These are phyloP conservation scores for Sarcophaga bullata DNA, from an alignment of 1,140 invertebrate genomes.

Conservation along the genomic window DNA sequence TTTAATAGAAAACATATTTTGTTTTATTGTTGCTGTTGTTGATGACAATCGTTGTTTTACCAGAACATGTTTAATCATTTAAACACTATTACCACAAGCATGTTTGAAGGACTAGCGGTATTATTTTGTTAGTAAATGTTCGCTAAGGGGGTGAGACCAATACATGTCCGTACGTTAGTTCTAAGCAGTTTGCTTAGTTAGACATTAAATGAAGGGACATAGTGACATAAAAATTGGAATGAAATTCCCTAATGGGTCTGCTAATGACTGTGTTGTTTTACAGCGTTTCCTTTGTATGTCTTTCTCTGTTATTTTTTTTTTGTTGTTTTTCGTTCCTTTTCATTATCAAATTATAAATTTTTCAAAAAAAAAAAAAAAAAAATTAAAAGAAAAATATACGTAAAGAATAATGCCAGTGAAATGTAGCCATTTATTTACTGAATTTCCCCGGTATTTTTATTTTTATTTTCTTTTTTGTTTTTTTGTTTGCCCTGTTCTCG, in stretches of 20 bases:
- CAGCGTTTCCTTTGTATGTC: too few species aligned
- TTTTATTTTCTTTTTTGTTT: too few species aligned
- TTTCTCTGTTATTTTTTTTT: background rate
- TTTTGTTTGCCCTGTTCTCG: background rate
- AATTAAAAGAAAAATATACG: too few species aligned
- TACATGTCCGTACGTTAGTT: background rate
- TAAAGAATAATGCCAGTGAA: too few species aligned
- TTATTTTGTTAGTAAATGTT: background rate
- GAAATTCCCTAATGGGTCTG: slow-evolving; percentile 15
- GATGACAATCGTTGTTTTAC: background rate
- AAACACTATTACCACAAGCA: background rate
- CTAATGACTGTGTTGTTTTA: background rate
- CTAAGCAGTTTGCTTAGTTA: background rate
- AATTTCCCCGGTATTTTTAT: too few species aligned
- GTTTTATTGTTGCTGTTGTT: background rate
- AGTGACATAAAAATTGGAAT: background rate
- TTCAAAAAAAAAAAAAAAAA: too few species aligned
- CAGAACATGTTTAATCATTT: background rate
- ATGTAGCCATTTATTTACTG: too few species aligned
- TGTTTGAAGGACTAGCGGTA: background rate
- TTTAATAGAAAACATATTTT: background rate
- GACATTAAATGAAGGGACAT: background rate
- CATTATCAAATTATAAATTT: background rate
- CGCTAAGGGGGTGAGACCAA: background rate
- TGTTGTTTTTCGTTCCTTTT: background rate